Conservation (phyloP, 2,113 vertebrate species). For the Poicephalus meyeri region DNA sequence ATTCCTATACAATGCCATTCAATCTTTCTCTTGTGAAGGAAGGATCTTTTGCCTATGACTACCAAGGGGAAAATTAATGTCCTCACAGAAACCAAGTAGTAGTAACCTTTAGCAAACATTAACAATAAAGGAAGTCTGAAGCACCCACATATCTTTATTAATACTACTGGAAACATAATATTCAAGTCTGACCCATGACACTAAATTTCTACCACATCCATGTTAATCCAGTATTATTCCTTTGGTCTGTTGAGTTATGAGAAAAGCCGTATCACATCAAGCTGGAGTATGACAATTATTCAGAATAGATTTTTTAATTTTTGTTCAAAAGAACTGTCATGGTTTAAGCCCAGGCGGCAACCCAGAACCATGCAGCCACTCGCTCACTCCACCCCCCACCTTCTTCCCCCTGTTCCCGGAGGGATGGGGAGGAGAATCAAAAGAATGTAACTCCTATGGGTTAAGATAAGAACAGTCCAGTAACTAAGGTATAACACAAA, state of each 20-base stretch:
- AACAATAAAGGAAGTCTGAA: neutral
- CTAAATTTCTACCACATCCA: neutral
- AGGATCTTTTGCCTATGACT: neutral
- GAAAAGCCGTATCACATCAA: neutral
- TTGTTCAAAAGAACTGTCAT: neutral
- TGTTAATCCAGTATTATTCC: neutral
- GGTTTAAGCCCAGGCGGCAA: too few relatives aligned
- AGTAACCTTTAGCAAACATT: neutral
- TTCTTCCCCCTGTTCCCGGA: too few relatives aligned
- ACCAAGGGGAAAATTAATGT: neutral
- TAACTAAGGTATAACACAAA: too few relatives aligned
- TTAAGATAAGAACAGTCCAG: too few relatives aligned
- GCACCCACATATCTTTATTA: neutral
- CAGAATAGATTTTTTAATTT: neutral
- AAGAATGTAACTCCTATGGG: too few relatives aligned
- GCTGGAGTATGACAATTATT: neutral
- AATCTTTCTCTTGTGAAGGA: neutral
- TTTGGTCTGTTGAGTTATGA: neutral
- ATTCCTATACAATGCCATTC: neutral
- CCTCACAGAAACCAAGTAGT: neutral
- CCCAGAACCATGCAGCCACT: too few relatives aligned
- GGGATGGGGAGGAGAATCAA: too few relatives aligned
- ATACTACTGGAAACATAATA: neutral
- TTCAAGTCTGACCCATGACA: neutral
- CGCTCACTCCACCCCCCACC: too few relatives aligned